phyloP scores from a whole-genome alignment of 1,140 invertebrate species.

The Chelonus insularis region DNA sequence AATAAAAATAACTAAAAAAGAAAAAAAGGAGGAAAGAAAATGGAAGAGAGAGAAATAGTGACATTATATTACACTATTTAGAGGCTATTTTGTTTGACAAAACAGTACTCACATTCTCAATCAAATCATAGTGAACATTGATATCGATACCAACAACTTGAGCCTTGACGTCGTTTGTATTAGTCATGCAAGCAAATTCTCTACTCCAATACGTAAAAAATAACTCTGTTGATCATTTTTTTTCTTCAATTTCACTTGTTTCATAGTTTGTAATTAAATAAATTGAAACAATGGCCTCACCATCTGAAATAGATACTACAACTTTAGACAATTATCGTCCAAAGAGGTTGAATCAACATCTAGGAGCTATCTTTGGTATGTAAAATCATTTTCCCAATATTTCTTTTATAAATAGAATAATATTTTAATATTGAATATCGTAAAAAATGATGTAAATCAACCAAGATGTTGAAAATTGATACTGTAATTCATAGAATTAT shows the following conservation, averaged over 20 bases:
- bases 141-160: not conserved
- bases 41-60: too few species aligned
- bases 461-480: too few species aligned
- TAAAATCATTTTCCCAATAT: not conserved
- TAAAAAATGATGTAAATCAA: too few species aligned
- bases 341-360: constrained; percentile 45
- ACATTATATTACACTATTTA: not conserved
- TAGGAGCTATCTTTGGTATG: constrained; percentile 46
- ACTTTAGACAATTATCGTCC: not conserved
- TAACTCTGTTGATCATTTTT: not conserved
- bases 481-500: too few species aligned
- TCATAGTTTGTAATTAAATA: not conserved
- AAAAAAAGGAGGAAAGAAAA: too few species aligned
- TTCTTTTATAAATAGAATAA: not conserved
- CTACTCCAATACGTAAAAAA: not conserved
- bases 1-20: too few species aligned
- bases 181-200: not conserved
- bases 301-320: constrained; percentile 2
- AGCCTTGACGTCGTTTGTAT: not conserved
- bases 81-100: constrained; percentile 23
- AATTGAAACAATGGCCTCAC: constrained; percentile 13
- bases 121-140: not conserved
- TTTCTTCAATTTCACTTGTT: not conserved
- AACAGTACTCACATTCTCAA: constrained; percentile 12
- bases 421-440: not conserved